These are phyloP conservation scores for Petrocephalus zakoni DNA, from an alignment of 2,113 vertebrate genomes.

Conservation along the genomic window DNA sequence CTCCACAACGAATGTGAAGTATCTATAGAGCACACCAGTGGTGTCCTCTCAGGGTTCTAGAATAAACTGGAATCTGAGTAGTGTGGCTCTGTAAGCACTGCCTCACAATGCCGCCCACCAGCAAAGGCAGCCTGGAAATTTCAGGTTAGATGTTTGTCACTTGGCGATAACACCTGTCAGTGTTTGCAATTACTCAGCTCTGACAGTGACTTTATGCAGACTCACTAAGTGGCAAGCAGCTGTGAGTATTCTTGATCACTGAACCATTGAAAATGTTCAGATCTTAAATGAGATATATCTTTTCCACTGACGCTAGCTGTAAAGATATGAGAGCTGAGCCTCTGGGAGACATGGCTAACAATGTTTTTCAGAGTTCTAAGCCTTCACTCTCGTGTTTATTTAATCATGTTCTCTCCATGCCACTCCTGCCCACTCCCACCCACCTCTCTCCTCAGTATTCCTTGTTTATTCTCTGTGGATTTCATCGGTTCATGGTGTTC, in stretches of 20 bases:
- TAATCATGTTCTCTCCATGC: neutral
- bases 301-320: neutral
- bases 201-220: neutral
- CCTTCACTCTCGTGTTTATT: neutral
- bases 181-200: neutral
- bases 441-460: neutral
- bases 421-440: slow-evolving; percentile 14
- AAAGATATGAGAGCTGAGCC: neutral
- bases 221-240: neutral
- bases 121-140: neutral
- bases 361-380: neutral
- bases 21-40: too few relatives aligned
- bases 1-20: too few relatives aligned
- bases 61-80: neutral
- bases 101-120: neutral
- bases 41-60: too few relatives aligned
- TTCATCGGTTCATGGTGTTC: neutral
- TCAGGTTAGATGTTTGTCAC: neutral
- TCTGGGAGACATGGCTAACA: neutral
- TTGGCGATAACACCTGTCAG: neutral
- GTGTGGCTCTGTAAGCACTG: neutral
- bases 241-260: neutral
- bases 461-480: neutral
- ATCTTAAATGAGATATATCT: neutral
- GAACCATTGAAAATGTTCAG: neutral